phyloP scores from a whole-genome alignment of 2,888 invertebrate species.

The Xestia xanthographa region DNA sequence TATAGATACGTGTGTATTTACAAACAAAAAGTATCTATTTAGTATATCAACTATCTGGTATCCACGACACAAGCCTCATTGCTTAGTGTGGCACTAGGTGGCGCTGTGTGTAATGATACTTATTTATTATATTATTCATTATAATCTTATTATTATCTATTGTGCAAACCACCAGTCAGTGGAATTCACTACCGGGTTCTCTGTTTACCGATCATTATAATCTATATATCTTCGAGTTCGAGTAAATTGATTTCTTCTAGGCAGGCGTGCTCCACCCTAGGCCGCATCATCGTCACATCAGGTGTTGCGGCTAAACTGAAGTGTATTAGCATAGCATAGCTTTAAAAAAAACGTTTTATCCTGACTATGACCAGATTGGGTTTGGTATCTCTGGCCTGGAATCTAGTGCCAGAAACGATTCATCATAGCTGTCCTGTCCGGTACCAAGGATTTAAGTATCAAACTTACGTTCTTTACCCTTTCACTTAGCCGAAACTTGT shows the following conservation, averaged over 20 bases:
- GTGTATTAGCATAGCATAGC: too few relatives aligned
- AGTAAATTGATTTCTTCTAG: neutral
- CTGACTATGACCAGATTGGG: slow-evolving; percentile 2
- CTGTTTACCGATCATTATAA: neutral
- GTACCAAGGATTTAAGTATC: neutral
- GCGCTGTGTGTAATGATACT: too few relatives aligned
- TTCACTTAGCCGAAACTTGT: neutral
- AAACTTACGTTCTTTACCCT: neutral
- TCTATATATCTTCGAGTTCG: neutral
- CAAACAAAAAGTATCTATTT: too few relatives aligned
- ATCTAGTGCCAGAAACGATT: neutral
- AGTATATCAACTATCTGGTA: too few relatives aligned
- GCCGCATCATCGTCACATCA: neutral
- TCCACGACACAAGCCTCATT: too few relatives aligned
- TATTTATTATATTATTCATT: too few relatives aligned
- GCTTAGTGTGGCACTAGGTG: too few relatives aligned
- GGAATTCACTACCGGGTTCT: too few relatives aligned
- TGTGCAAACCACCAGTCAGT: too few relatives aligned
- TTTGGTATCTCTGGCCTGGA: neutral
- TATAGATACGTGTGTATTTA: too few relatives aligned
- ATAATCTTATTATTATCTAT: too few relatives aligned
- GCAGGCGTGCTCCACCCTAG: neutral
- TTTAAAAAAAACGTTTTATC: neutral
- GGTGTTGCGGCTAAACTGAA: too few relatives aligned
- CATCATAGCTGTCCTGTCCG: neutral